phyloP scores from a whole-genome alignment of 2,113 vertebrate species.

The Notothenia coriiceps region DNA sequence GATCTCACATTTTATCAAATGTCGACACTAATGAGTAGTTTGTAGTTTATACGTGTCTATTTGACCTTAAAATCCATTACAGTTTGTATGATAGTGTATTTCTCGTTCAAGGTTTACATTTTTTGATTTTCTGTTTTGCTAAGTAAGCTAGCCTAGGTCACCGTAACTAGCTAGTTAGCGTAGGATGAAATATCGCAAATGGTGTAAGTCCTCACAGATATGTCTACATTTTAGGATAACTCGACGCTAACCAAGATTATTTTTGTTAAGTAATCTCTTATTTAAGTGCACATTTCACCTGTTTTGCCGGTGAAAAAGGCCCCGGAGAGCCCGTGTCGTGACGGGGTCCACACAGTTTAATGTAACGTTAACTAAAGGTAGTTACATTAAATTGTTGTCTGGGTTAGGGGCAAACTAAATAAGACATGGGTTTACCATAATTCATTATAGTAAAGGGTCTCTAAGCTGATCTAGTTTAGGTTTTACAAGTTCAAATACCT shows the following conservation, averaged over 20 bases:
- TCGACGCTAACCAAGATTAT: rapidly evolving
- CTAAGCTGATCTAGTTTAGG: background rate
- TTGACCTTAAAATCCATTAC: no score
- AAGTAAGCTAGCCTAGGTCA: constrained; percentile 16
- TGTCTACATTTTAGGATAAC: background rate
- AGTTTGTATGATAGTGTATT: rapidly evolving
- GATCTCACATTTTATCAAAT: background rate
- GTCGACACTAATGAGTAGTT: background rate
- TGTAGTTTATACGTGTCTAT: no score
- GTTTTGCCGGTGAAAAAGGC: background rate
- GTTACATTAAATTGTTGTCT: no score
- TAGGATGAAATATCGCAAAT: background rate
- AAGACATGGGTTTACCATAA: background rate
- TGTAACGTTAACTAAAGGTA: background rate
- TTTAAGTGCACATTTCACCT: rapidly evolving
- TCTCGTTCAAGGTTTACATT: rapidly evolving
- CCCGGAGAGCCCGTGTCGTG: constrained; percentile 7
- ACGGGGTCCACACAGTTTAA: background rate
- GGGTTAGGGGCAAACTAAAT: background rate
- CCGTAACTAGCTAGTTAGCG: constrained; percentile 38
- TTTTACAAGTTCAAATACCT: background rate
- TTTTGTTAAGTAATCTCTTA: rapidly evolving
- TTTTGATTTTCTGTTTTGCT: constrained; percentile 4
- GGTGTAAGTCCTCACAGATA: background rate
- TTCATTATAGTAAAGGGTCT: background rate